Base-by-base conservation (phyloP, 2,113 vertebrate species). In the Struthio camelus region DNA sequence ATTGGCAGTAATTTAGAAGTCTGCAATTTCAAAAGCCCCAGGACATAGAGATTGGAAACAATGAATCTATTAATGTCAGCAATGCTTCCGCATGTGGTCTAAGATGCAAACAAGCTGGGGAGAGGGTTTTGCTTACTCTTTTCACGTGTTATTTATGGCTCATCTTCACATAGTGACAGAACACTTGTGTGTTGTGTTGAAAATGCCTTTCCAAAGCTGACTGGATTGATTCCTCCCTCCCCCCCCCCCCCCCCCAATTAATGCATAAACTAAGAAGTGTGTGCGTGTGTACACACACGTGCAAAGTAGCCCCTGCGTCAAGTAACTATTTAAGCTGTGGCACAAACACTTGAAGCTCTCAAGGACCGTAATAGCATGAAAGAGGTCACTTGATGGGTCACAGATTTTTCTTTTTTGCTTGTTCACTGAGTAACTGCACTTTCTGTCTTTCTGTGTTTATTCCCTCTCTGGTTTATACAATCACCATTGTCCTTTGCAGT, bases 1-100 rank as follows among this genome's bases (percentile, higher is more conserved):
- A 97, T 94, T 94, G 81, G 73, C 94, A 97, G 72, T 94, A 94
- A 96, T 97, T 97, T 94, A 86, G 72, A 92, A 93, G 90, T 80
- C 58, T 1, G 92, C 32, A 46, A 32, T 91, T 95, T 89, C 81
- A 87, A 65, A 83, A 91, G 85, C 80, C 87, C 38, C 64, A 58
- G 32, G 69, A 87, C 51, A 69, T n/a, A 56, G 42, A 38, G 85
- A 46, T 67, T 91, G 80, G 89, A 87, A 93, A 19, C 46, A 75
- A 22, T 3, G 8, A 72, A 64, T 85, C 34, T 87, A 77, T 70
- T 70, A 27, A 46, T 28, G 67, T 64, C 87, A 73, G 9, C 64
- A 25, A 4, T 51, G 48, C 42, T 75, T 71, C 50, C 79, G 40
- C 77, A 56, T 16, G 0, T 32, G 80, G 70, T 36, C 90, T 9